Percentiles rank a stretch among this genome's conserved stretches.
Conservation (phyloP, 2,888 invertebrate species). For the Pollenia labialis region DNA sequence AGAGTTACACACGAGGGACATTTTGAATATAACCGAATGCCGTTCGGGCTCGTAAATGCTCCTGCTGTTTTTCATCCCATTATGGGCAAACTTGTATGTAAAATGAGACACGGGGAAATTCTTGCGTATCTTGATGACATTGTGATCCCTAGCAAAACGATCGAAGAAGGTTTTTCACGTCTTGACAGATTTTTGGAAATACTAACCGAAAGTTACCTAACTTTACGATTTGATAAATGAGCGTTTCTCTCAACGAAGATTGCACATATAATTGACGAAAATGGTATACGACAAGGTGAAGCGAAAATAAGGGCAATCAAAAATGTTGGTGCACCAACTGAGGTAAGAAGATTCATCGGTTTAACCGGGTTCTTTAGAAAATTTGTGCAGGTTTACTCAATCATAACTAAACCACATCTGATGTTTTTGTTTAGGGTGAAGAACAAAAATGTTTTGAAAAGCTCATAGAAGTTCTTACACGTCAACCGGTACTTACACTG, state of each 20-base stretch:
- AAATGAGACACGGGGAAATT: not conserved
- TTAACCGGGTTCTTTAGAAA: slow-evolving; percentile 21
- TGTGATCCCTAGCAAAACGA: slow-evolving; percentile 32
- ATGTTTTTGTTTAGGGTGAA: slow-evolving; percentile 11
- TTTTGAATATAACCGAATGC: slow-evolving; percentile 59
- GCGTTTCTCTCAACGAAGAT: slow-evolving; percentile 50
- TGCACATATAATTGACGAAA: slow-evolving; percentile 54
- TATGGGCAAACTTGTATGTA: slow-evolving; percentile 17
- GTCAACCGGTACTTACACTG: too few relatives aligned
- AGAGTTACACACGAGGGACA: slow-evolving; percentile 56
- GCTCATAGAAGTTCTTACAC: not conserved
- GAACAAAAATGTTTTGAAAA: slow-evolving; percentile 1
- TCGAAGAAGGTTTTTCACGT: slow-evolving; percentile 13
- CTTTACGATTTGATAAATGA: slow-evolving; percentile 48
- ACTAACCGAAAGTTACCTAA: slow-evolving; percentile 12
- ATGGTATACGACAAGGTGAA: slow-evolving; percentile 47
- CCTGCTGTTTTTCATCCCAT: slow-evolving; percentile 51
- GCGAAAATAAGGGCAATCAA: not conserved
- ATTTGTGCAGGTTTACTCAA: slow-evolving; percentile 7
- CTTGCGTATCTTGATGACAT: slow-evolving; percentile 39
- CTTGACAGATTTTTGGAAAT: slow-evolving; percentile 13
- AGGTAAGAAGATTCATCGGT: slow-evolving; percentile 22
- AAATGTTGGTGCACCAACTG: not conserved
- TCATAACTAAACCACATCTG: not conserved
- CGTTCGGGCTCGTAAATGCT: slow-evolving; percentile 53